phyloP scores from a whole-genome alignment of 2,113 vertebrate genomes.

The Tor tambroides region DNA sequence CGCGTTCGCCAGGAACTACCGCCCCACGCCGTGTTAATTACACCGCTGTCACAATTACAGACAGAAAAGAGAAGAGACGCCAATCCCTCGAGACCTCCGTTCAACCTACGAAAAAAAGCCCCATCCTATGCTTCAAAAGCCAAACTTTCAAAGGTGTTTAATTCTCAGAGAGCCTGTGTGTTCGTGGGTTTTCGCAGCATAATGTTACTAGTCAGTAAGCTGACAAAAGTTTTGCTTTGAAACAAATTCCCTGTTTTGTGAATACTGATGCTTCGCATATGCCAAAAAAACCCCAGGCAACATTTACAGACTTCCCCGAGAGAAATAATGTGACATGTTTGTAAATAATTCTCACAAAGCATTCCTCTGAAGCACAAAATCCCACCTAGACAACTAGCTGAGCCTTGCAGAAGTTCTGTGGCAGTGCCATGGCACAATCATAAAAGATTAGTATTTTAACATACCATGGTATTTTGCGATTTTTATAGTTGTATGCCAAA shows the following conservation, averaged over 20 bases:
- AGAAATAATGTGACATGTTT: background rate
- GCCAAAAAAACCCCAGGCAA: background rate
- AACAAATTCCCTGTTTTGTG: background rate
- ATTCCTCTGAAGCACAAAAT: background rate
- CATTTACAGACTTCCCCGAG: background rate
- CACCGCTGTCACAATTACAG: constrained; percentile 29
- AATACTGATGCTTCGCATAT: background rate
- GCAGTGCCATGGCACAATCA: background rate
- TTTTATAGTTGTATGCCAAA: background rate
- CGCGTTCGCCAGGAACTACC: background rate
- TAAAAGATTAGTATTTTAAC: background rate
- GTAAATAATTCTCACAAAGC: background rate
- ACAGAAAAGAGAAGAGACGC: constrained; percentile 8
- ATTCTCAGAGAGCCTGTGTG: constrained; percentile 15
- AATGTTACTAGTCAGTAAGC: constrained; percentile 26
- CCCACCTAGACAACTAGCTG: background rate
- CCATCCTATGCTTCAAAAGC: background rate
- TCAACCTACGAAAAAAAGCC: background rate
- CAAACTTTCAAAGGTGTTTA: constrained; percentile 4
- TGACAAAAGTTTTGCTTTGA: constrained; percentile 21
- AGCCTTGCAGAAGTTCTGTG: background rate
- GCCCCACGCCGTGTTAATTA: constrained; percentile 9
- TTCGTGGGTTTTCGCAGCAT: constrained; percentile 10
- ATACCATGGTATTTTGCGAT: background rate
- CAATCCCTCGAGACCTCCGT: background rate